Conservation (phyloP, 2,113 vertebrate genomes). For the Isichthys henryi region DNA sequence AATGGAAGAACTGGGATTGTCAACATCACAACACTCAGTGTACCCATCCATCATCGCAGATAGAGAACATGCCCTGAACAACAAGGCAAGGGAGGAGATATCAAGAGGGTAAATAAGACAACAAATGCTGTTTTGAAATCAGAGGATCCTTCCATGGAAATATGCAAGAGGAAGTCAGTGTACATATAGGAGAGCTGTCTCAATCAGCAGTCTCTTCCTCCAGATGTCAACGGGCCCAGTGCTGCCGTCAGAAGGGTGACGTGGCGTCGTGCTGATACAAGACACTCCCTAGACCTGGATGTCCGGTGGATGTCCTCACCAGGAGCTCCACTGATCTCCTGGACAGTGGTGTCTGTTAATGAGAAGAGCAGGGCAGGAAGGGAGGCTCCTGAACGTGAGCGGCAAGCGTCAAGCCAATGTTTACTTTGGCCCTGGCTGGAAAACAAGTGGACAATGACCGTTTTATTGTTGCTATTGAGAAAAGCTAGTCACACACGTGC, state of each 20-base stretch:
- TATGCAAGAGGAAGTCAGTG: slow-evolving; percentile 4
- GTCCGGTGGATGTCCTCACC: slow-evolving; percentile 10
- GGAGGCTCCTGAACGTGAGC: background rate
- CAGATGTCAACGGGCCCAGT: background rate
- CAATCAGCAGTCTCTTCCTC: slow-evolving; percentile 18
- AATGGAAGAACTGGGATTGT: background rate
- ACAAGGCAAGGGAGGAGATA: background rate
- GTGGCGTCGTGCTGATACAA: background rate
- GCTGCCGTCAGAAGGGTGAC: background rate
- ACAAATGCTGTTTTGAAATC: slow-evolving; percentile 1
- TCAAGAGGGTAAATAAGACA: background rate
- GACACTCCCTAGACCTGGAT: background rate
- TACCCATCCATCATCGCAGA: background rate
- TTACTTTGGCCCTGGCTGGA: background rate
- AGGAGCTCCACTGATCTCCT: background rate
- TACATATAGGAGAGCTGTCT: background rate
- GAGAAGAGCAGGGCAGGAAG: slow-evolving; percentile 3
- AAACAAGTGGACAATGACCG: background rate
- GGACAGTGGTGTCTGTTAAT: background rate
- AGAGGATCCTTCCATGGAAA: slow-evolving; percentile 12
- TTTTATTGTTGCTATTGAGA: background rate
- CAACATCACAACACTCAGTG: background rate
- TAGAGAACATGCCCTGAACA: background rate
- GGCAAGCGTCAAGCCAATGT: background rate
- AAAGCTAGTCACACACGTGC: background rate